Evolutionary conservation across 2,113 vertebrate species (phyloP), one percentile per base, ranked within the genome.

Genomic region (Xyrauchen texanus): DNA sequence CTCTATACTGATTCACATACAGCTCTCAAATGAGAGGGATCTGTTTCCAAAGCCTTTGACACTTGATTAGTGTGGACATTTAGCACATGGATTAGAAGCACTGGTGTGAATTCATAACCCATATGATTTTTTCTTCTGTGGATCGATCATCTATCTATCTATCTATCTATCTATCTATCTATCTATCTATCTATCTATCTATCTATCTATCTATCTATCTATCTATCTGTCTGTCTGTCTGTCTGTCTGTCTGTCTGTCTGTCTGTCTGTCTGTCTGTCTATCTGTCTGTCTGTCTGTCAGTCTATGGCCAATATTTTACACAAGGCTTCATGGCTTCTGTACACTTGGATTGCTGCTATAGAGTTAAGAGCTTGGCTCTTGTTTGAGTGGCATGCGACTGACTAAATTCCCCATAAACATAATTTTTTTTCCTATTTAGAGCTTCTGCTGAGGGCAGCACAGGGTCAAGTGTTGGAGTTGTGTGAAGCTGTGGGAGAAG

Each of bases 71-170:
- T 76, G 46, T 66, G 7, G 34, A 76, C 47, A 53, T 76, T 44
- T 76, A 65, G 11, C 74, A 65, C 62, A 55, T 76, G 62, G 62
- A 55, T 76, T 55, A 65, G 74, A 34, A 55, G 74, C 8, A 34
- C 10, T 65, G 74, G 47, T 76, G 74, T 76, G 74, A 76, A 76
- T 76, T 65, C 62, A 76, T 65, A 76, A n/a, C n/a, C n/a, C n/a
- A n/a, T n/a, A n/a, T n/a, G n/a, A n/a, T n/a, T n/a, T n/a, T n/a
- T n/a, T n/a, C n/a, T n/a, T n/a, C n/a, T n/a, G n/a, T n/a, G n/a
- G n/a, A n/a, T n/a, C n/a, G n/a, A n/a, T n/a, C n/a, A n/a, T n/a
- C n/a, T n/a, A n/a, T n/a, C n/a, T n/a, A n/a, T n/a, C n/a, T n/a
- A n/a, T n/a, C n/a, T n/a, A n/a, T n/a, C n/a, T n/a, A n/a, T n/a